Conservation (phyloP, 2,888 invertebrate species). For the Ischnura elegans region DNA sequence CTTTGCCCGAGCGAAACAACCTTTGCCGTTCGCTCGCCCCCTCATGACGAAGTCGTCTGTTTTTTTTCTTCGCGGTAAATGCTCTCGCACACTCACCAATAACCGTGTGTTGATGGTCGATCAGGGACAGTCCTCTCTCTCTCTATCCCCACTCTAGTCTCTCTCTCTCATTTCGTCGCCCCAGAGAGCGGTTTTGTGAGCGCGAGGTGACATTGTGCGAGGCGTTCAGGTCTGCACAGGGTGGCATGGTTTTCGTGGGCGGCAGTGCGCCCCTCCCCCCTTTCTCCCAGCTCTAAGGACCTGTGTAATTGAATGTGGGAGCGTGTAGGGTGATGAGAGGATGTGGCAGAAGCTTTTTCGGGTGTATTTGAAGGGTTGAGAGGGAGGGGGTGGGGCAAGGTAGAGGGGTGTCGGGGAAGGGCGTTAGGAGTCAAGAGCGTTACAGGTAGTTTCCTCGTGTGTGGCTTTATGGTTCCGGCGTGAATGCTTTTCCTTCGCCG, state of each 20-base stretch:
- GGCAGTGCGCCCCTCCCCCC: neutral
- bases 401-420: neutral
- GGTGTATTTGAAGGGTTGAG: constrained; percentile 6
- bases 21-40: neutral
- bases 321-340: neutral
- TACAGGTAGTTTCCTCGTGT: constrained; percentile 53
- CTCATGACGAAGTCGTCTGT: neutral
- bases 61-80: neutral
- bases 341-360: neutral
- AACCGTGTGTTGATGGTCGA: constrained; percentile 50
- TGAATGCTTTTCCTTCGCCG: constrained; percentile 65
- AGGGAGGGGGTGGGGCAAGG: neutral
- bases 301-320: constrained; percentile 55
- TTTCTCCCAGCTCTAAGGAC: constrained; percentile 14
- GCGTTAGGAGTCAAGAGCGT: constrained; percentile 23
- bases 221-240: neutral
- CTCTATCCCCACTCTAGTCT: neutral
- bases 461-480: constrained; percentile 66
- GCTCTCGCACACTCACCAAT: neutral
- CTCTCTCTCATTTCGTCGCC: neutral
- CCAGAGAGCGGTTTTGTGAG: neutral
- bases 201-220: neutral
- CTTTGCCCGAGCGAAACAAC: constrained; percentile 7
- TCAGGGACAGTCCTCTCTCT: neutral
- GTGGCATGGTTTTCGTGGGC: neutral